Percentiles rank a stretch among this genome's conserved stretches.
phyloP scores from a whole-genome alignment of 2,888 invertebrate genomes.

The Nineta flava region DNA sequence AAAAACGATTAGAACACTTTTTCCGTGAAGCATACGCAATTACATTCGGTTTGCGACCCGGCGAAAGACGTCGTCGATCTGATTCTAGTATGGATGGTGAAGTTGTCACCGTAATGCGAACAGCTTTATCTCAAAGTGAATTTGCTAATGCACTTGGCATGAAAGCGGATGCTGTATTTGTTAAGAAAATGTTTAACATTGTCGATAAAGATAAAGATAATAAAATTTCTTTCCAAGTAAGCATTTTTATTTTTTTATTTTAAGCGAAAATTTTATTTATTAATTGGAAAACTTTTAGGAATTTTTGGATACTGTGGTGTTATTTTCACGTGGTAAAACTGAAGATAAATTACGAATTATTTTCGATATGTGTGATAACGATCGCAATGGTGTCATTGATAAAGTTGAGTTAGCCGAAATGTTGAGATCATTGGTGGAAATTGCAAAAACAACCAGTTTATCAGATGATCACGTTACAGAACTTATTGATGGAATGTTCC shows the following conservation, averaged over 20 bases:
- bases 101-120: conserved; percentile 84
- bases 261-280: not conserved
- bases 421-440: conserved; percentile 82
- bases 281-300: conserved; percentile 36
- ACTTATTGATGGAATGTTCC: conserved; percentile 87
- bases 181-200: conserved; percentile 94
- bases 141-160: conserved; percentile 92
- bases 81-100: conserved; percentile 63
- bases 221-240: conserved; percentile 77
- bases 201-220: conserved; percentile 91
- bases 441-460: conserved; percentile 79
- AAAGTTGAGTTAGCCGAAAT: conserved; percentile 87
- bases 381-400: conserved; percentile 85
- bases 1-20: conserved; percentile 84
- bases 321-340: conserved; percentile 83
- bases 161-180: conserved; percentile 88
- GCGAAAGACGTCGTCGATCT: conserved; percentile 60
- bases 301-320: conserved; percentile 83
- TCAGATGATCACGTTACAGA: conserved; percentile 84
- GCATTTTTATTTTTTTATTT: not conserved
- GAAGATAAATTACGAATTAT: conserved; percentile 88
- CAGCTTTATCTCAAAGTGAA: conserved; percentile 78
- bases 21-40: conserved; percentile 91
- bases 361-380: conserved; percentile 95
- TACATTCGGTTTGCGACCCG: conserved; percentile 78